Evolutionary conservation across 1,140 invertebrate genomes (phyloP), one percentile per base, ranked within the genome.

Genomic region (Zophobas atratus): DNA sequence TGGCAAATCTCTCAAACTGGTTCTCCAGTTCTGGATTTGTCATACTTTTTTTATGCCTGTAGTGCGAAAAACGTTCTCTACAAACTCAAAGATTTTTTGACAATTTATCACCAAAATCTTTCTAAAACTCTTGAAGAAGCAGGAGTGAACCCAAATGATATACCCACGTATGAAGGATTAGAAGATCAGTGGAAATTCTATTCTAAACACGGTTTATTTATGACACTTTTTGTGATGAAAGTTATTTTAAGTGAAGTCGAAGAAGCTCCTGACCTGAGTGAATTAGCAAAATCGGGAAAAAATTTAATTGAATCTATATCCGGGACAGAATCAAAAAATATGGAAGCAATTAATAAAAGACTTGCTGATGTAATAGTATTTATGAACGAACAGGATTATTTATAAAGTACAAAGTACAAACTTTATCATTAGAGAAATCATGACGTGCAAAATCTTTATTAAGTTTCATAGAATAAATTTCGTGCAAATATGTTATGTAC

Each of bases 21-120:
- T 1, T 90, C 90, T 1, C 91, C 91, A 2, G 86, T 89, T 0
- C 87, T 87, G 0, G 91, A 92, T 77, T 78, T 92, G 57, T 85
- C 86, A 0, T 90, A 91, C 77, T 89, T 88, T 67, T 84, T 92
- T 2, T 91, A 88, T 76, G 87, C 87, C 80, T 88, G 87, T 67
- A 88, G 89, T 1, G 87, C 89, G 6, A 80, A 86, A 57, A 79
- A 86, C 5, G 57, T 73, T 6, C 46, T 81, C 6, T 43, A 72
- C 33, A 38, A 84, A 20, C 70, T 81, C 0, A 74, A 81, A 6
- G 38, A 73, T 1, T 81, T 79, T 57, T 36, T 83, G 1, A 73
- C 70, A 75, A 79, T 80, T 20, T 83, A 84, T 43, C 36, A 84
- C 48, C 73, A 82, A 3, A 71, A 48, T 6, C 53, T 84, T 8